Evolutionary conservation across 2,888 invertebrate genomes (phyloP).

Genomic region (Ennomos erosarius): DNA sequence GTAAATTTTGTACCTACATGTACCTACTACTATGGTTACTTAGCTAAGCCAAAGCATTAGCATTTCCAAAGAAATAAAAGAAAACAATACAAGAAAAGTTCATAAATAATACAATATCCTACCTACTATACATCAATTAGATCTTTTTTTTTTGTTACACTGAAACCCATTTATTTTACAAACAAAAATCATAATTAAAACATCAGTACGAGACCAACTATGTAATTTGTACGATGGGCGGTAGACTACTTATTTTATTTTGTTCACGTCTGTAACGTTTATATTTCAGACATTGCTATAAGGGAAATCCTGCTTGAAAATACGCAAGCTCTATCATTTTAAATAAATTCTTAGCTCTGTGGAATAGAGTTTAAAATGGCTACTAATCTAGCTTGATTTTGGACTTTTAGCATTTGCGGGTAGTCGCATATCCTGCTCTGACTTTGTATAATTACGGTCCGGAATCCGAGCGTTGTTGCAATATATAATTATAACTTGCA

Average conservation of each 20-base stretch:
- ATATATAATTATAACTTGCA: conserved; percentile 64
- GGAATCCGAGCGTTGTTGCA: conserved; percentile 57
- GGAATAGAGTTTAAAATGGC: conserved; percentile 46
- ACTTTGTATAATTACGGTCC: conserved; percentile 72
- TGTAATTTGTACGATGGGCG: conserved; percentile 69
- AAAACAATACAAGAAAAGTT: too few relatives aligned
- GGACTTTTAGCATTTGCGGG: conserved; percentile 51
- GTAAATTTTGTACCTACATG: too few relatives aligned
- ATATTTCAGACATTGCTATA: conserved; percentile 70
- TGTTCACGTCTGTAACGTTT: conserved; percentile 67
- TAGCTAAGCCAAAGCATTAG: not conserved
- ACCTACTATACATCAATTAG: too few relatives aligned
- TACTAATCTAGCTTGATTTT: conserved; percentile 40
- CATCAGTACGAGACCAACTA: conserved; percentile 60
- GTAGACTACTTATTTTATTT: conserved; percentile 73
- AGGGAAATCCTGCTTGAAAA: conserved; percentile 69
- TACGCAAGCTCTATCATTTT: conserved; percentile 40
- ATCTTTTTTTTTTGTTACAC: too few relatives aligned
- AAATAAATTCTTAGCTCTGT: conserved; percentile 46
- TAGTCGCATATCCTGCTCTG: conserved; percentile 62
- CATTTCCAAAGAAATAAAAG: not conserved
- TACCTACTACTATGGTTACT: too few relatives aligned
- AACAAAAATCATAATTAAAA: conserved; percentile 69
- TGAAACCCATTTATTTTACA: not conserved
- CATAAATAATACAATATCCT: too few relatives aligned